phyloP scores from a whole-genome alignment of 1,140 invertebrate genomes.

The Drosophila parabipectinata region DNA sequence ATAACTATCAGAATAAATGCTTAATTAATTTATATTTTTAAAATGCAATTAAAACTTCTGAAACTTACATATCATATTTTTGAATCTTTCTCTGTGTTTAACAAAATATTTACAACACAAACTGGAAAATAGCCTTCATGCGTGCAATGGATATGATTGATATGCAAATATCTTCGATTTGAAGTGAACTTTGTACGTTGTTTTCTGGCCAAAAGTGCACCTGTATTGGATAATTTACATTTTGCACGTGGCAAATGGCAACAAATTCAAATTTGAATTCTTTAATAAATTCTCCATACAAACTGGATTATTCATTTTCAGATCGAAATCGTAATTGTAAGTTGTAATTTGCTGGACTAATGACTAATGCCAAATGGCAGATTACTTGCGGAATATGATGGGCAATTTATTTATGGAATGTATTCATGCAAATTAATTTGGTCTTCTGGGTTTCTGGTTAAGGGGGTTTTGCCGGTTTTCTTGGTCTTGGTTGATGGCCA shows the following conservation, averaged over 20 bases:
- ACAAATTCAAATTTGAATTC: conserved; percentile 14
- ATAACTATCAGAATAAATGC: too few species aligned
- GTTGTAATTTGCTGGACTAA: conserved; percentile 20
- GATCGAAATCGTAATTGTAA: conserved; percentile 31
- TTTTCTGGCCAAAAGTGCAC: neutral
- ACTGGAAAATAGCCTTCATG: neutral
- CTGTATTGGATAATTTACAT: neutral
- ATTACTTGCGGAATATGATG: conserved; percentile 26
- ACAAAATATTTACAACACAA: neutral
- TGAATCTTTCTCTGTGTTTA: neutral
- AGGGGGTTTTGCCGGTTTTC: too few species aligned
- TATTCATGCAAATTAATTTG: conserved; percentile 45
- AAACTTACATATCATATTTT: neutral
- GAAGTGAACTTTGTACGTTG: neutral
- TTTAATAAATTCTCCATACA: neutral
- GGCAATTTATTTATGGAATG: conserved; percentile 33
- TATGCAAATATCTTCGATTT: conserved; percentile 1
- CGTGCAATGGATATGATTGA: neutral
- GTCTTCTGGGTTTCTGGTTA: neutral
- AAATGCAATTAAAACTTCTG: too few species aligned
- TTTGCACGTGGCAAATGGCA: neutral
- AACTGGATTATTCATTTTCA: conserved; percentile 8
- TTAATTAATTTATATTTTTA: too few species aligned
- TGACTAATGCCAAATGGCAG: conserved; percentile 20
- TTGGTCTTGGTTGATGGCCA: neutral